These are phyloP conservation scores for Xanthorhoe designata DNA, from an alignment of 2,888 invertebrate genomes.

Conservation along the genomic window DNA sequence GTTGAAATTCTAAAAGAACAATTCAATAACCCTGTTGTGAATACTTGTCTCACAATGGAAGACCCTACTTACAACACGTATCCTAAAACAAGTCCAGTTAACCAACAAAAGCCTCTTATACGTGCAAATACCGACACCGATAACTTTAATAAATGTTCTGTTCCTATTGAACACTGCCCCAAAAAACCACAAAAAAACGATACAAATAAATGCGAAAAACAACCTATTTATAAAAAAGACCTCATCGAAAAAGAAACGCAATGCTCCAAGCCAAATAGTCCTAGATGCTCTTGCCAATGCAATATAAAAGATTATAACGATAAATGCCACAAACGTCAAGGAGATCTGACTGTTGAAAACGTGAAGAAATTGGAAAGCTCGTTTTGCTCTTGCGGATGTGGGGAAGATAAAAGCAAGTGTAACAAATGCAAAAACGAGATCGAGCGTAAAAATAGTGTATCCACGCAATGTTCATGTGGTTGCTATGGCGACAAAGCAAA, in stretches of 20 bases:
- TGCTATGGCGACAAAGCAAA: background rate
- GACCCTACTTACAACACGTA: slow-evolving; percentile 56
- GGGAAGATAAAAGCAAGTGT: slow-evolving; percentile 8
- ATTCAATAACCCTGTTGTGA: slow-evolving; percentile 29
- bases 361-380: background rate
- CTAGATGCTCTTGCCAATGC: slow-evolving; percentile 24
- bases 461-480: background rate
- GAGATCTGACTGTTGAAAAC: slow-evolving; percentile 1
- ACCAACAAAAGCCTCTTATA: slow-evolving; percentile 55
- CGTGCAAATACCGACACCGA: slow-evolving; percentile 64
- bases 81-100: slow-evolving; percentile 54
- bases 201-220: slow-evolving; percentile 11
- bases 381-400: slow-evolving; percentile 25
- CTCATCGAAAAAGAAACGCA: slow-evolving; percentile 33
- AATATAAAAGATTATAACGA: slow-evolving; percentile 14
- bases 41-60: slow-evolving; percentile 36
- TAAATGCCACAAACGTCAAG: slow-evolving; percentile 4
- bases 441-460: background rate
- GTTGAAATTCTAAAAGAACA: slow-evolving; percentile 12
- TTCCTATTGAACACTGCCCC: slow-evolving; percentile 1
- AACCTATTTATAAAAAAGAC: slow-evolving; percentile 3
- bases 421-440: slow-evolving; percentile 6
- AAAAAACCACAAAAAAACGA: slow-evolving; percentile 8
- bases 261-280: slow-evolving; percentile 21
- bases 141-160: slow-evolving; percentile 39